Percentiles rank a stretch among this genome's conserved stretches.
These are phyloP conservation scores for Microctonus hyperodae DNA, from an alignment of 2,888 invertebrate species.

Conservation along the genomic window DNA sequence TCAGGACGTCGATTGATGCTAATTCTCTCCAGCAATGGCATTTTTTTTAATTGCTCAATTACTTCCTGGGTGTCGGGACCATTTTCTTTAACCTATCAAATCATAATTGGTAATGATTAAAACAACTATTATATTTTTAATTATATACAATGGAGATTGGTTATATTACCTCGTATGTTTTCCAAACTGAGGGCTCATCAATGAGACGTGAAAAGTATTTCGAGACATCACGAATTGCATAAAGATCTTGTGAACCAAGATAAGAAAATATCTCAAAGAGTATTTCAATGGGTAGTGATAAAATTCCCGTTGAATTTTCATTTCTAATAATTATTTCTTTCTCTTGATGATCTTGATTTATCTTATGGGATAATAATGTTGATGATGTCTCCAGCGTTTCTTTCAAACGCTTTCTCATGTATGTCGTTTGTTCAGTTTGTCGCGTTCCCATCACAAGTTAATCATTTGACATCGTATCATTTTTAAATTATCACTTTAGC, in stretches of 20 bases:
- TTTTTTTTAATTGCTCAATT: slow-evolving; percentile 49
- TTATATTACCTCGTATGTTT: slow-evolving; percentile 47
- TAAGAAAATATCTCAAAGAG: slow-evolving; percentile 48
- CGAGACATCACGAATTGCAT: slow-evolving; percentile 44
- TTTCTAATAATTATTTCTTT: neutral
- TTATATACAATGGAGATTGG: neutral
- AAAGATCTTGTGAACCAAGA: slow-evolving; percentile 44
- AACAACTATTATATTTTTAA: neutral
- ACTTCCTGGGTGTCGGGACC: slow-evolving; percentile 42
- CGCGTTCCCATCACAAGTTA: slow-evolving; percentile 36
- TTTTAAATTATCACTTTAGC: neutral
- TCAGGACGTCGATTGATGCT: slow-evolving; percentile 44
- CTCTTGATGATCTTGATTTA: slow-evolving; percentile 6
- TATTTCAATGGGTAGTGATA: slow-evolving; percentile 48
- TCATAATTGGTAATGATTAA: neutral
- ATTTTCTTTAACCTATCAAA: slow-evolving; percentile 42
- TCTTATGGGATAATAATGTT: neutral
- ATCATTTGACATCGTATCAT: neutral
- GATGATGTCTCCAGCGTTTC: neutral
- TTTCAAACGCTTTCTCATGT: neutral
- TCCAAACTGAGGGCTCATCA: slow-evolving; percentile 47
- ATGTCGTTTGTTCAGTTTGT: slow-evolving; percentile 20
- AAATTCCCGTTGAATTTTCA: slow-evolving; percentile 4
- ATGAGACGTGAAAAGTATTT: slow-evolving; percentile 44
- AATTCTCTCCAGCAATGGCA: slow-evolving; percentile 48